Base-by-base conservation (phyloP, 2,797 vertebrate species). In the Argya squamiceps region DNA sequence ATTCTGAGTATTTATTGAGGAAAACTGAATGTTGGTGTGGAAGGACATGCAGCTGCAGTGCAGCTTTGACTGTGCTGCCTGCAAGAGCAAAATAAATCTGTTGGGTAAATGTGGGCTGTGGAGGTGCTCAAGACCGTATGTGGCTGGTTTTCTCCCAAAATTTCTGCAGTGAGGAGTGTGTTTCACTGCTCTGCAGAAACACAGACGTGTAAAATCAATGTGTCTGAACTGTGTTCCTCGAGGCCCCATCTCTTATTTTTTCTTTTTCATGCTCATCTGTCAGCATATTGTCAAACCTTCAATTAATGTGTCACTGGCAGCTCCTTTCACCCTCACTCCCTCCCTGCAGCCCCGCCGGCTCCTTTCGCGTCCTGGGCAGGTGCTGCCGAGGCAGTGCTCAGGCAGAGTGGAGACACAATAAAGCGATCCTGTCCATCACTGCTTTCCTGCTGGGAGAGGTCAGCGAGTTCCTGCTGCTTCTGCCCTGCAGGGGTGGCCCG, bases 341-440 rank as follows among this genome's bases (percentile, higher is more conserved):
- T 19, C 43, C 47, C 23, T 20, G 36, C 64, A 20, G 4, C 24
- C 52, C 6, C 0, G 0, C 36, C 0, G 2, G 30, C 23, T 64
- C 68, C 68, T 22, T 20, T 39, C 62, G 39, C 3, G 1, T 43
- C 27, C 60, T 18, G 0, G 3, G 36, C 47, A 11, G 69, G 59
- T 11, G 59, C 77, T 73, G 70, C 46, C 0, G 9, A 29, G 58
- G 34, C 60, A 59, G 15, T 56, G 90, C 50, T 47, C 11, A 22
- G 43, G 1, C 4, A 67, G 41, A 50, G 47, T 1, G 4, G 23
- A 81, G 80, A 23, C 41, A 74, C 50, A 65, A n/a, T 23, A 2
- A 63, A 59, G 23, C 0, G 11, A 46, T 47, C 18, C 67, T 47
- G 63, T 44, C 85, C 36, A 7, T 50, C 32, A 3, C 16, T n/a